These are phyloP conservation scores for Scolopax mira DNA, from an alignment of 2,113 vertebrate genomes.

Conservation along the genomic window DNA sequence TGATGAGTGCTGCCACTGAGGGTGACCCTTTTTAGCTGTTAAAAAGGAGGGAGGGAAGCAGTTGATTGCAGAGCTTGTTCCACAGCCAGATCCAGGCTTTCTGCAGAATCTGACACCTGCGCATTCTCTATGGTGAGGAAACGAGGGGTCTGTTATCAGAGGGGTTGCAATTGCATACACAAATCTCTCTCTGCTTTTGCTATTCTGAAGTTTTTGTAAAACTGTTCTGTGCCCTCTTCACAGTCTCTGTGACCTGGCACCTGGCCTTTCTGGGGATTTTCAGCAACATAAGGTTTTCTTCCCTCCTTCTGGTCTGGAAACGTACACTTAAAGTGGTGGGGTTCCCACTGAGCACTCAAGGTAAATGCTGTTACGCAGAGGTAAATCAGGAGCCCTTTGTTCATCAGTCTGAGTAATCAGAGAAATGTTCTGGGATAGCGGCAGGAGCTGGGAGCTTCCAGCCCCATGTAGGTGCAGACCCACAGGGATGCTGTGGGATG, in stretches of 20 bases:
- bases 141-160: not conserved
- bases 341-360: not conserved
- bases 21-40: not conserved
- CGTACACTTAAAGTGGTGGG: no score
- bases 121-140: not conserved
- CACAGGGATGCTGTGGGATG: no score
- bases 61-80: not conserved
- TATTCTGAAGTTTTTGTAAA: not conserved
- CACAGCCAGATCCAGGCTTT: not conserved
- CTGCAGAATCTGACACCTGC: not conserved
- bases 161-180: not conserved
- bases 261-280: not conserved
- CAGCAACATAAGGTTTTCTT: not conserved
- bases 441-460: not conserved
- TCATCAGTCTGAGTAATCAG: not conserved
- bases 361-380: not conserved
- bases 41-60: no score
- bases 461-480: not conserved
- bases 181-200: not conserved
- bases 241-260: not conserved
- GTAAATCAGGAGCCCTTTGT: not conserved
- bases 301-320: not conserved
- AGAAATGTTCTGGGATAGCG: not conserved
- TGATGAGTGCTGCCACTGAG: not conserved
- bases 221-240: no score